Evolutionary conservation across 2,113 vertebrate species (phyloP).

Genomic region (Geothlypis trichas): DNA sequence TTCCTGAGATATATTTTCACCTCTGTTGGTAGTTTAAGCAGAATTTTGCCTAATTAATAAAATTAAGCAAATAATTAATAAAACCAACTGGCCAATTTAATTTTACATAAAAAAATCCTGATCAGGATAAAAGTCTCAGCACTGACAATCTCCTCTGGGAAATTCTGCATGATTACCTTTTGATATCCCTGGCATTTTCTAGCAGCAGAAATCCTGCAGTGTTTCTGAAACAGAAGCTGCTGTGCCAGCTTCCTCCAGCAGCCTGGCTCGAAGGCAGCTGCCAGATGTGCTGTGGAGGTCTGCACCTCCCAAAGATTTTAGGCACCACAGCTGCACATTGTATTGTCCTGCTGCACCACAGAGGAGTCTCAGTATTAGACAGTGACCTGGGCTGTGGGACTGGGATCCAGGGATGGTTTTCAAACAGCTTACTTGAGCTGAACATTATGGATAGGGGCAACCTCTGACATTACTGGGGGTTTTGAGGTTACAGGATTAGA

Average conservation of each 20-base stretch:
- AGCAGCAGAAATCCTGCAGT: not conserved
- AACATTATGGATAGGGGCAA: too few species aligned
- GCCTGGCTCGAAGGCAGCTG: not conserved
- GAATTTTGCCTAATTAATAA: too few species aligned
- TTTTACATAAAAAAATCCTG: not conserved
- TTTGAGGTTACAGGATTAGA: not conserved
- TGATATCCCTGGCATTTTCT: not conserved
- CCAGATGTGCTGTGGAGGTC: not conserved
- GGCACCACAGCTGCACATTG: accelerated
- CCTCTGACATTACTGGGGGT: not conserved
- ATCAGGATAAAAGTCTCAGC: not conserved
- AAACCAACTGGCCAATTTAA: not conserved
- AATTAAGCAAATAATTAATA: not conserved
- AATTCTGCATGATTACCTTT: not conserved
- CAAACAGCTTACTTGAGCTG: not conserved
- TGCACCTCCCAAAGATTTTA: not conserved
- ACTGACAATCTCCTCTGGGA: not conserved
- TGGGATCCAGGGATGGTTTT: not conserved
- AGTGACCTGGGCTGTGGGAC: not conserved
- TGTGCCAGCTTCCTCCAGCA: not conserved
- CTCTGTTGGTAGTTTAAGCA: not conserved
- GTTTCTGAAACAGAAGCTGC: not conserved
- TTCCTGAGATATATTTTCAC: not conserved
- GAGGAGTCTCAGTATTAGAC: too few species aligned
- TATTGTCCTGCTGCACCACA: not conserved